Evolutionary conservation across 2,113 vertebrate species (phyloP), one percentile per base, ranked within the genome.

Genomic region (Myrmecobius fasciatus): DNA sequence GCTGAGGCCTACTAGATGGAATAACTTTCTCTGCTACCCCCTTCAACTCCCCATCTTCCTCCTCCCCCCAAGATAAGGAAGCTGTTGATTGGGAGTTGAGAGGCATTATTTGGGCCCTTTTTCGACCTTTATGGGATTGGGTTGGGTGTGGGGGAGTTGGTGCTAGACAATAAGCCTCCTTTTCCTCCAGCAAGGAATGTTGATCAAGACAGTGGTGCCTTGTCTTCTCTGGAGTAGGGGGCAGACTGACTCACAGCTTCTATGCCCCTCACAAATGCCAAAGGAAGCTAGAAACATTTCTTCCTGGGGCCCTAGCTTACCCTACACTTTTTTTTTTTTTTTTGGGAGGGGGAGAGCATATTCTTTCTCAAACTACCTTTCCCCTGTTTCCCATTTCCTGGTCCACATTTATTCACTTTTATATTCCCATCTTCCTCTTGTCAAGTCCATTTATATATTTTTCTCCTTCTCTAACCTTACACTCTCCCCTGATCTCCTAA

Each of bases 181-280:
- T 93, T 96, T 97, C 90, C 95, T 92, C 53, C 92, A 92, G 95
- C 91, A 91, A 97, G 93, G 97, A 97, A 98, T 97, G 96, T 95
- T 75, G 96, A n/a, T n/a, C 9, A 26, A 48, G 91, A 97, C 97
- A 97, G 97, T 96, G 95, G 94, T 31, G 95, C 96, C 93, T 96
- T 97, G 97, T 97, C 94, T 96, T 26, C 56, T 95, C 52, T 90
- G 90, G 52, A 48, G 52, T 53, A 75, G 95, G 94, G 95, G 96
- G 92, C 0, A 0, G 95, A 90, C 95, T 96, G 97, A 95, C 95
- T 97, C 95, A 95, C 94, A 52, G n/a, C 52, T 75, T 93, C 53
- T 95, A 92, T 67, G 89, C 89, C 48, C 90, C 92, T 10, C 89
- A 95, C 91, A 98, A 97, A 98, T 97, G 97, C 93, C 97, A 96